Conservation (phyloP, 2,113 vertebrate species). For the Psilopsiagon aurifrons region DNA sequence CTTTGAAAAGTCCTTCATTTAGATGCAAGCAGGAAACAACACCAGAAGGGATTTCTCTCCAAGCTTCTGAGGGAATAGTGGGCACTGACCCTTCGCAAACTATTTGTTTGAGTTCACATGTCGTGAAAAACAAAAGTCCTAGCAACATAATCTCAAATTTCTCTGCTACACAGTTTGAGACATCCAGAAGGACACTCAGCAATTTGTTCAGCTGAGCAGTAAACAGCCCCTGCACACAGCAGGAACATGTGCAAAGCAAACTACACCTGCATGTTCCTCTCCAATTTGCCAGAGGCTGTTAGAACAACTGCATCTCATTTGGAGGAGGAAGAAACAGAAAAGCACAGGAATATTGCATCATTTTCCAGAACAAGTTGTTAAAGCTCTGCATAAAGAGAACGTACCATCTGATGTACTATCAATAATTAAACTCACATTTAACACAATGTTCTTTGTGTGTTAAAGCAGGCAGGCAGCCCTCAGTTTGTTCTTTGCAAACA, state of each 20-base stretch:
- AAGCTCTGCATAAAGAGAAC: not conserved
- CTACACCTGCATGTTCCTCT: slow-evolving; percentile 34
- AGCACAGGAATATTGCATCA: not conserved
- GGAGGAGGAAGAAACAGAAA: not conserved
- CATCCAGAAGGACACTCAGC: slow-evolving; percentile 1
- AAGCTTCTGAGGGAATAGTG: not conserved
- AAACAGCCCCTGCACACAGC: slow-evolving; percentile 4
- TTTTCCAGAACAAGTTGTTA: not conserved
- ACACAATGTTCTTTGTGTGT: not conserved
- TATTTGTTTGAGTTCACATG: not conserved
- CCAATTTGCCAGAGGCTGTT: slow-evolving; percentile 9
- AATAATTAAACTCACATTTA: slow-evolving; percentile 9
- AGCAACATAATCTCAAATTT: not conserved
- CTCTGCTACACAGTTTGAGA: not conserved
- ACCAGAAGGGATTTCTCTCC: not conserved
- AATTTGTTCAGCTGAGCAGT: slow-evolving; percentile 27
- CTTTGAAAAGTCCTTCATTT: not conserved
- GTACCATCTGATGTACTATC: not conserved
- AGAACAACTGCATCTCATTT: slow-evolving; percentile 1
- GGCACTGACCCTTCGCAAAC: not conserved
- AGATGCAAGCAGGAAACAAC: not conserved
- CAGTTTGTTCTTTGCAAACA: not conserved
- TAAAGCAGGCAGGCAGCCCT: not conserved
- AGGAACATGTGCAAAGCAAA: slow-evolving; percentile 33
- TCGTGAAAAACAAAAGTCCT: not conserved